Conservation (phyloP, 2,113 vertebrate genomes). For the Atherinomorus stipes region DNA sequence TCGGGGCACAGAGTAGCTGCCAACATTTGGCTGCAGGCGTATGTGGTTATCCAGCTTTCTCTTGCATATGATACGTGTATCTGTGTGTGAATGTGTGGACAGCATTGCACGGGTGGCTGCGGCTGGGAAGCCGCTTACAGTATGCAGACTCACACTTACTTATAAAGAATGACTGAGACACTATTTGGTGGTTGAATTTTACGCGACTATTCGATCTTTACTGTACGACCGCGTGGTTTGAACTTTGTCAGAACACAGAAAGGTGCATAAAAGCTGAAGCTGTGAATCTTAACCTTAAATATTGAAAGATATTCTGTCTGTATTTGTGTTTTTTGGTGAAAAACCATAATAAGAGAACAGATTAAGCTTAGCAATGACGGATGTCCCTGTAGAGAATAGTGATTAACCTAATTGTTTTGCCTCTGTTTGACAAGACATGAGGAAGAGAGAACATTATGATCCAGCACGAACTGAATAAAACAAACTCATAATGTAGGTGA, state of each 20-base stretch:
- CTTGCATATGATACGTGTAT: conserved; percentile 26
- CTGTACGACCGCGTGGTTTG: background rate
- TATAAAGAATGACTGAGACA: conserved; percentile 25
- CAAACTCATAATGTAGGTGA: background rate
- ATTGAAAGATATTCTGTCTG: background rate
- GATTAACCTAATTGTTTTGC: conserved; percentile 17
- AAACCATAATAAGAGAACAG: background rate
- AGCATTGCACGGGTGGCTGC: conserved; percentile 29
- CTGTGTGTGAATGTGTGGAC: conserved; percentile 28
- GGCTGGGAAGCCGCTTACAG: too few species aligned
- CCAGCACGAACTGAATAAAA: conserved; percentile 1
- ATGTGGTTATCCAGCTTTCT: conserved; percentile 28
- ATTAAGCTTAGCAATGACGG: background rate
- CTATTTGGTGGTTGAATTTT: conserved; percentile 33
- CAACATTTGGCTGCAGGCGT: conserved; percentile 35
- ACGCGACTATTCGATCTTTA: conserved; percentile 34
- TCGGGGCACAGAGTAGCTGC: conserved; percentile 21
- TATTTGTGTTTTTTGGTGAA: background rate
- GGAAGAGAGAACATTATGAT: conserved; percentile 1
- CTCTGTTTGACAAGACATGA: background rate
- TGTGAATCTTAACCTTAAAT: background rate
- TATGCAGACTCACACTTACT: conserved; percentile 24
- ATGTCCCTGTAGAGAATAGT: background rate
- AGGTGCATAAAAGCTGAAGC: background rate
- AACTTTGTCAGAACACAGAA: conserved; percentile 12